A percentile compares a stretch with the other conserved stretches of the same genome.
phyloP scores from a whole-genome alignment of 2,888 invertebrate genomes.

The Tenthredo amoena region DNA sequence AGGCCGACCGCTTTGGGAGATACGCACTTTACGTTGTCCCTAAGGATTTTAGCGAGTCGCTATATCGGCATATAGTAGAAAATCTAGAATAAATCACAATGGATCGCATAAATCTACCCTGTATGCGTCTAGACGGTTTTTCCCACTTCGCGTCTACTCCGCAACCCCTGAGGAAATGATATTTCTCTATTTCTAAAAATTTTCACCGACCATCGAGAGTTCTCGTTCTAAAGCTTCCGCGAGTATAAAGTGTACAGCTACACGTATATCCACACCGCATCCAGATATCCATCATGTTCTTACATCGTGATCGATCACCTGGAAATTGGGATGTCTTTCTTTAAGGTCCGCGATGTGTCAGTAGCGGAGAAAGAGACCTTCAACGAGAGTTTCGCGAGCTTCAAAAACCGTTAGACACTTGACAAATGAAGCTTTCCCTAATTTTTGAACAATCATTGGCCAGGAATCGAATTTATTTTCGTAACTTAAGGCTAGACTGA shows the following conservation, averaged over 20 bases:
- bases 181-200: background rate
- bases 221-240: background rate
- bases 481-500: background rate
- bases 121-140: background rate
- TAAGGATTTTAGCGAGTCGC: background rate
- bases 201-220: background rate
- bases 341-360: constrained; percentile 1
- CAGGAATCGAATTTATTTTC: background rate
- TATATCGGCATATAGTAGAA: no score
- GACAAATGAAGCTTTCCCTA: background rate
- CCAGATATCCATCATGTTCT: constrained; percentile 15
- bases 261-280: background rate
- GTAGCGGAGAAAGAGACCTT: background rate
- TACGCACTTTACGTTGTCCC: background rate
- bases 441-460: background rate
- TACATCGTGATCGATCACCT: constrained; percentile 20
- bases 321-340: constrained; percentile 6
- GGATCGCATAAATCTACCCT: background rate
- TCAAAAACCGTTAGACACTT: background rate
- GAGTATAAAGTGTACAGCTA: background rate
- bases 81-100: no score
- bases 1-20: background rate
- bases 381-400: background rate
- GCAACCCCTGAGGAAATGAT: background rate
- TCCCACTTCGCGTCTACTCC: background rate